Evolutionary conservation across 2,888 invertebrate genomes (phyloP).

Genomic region (Athalia cordata): DNA sequence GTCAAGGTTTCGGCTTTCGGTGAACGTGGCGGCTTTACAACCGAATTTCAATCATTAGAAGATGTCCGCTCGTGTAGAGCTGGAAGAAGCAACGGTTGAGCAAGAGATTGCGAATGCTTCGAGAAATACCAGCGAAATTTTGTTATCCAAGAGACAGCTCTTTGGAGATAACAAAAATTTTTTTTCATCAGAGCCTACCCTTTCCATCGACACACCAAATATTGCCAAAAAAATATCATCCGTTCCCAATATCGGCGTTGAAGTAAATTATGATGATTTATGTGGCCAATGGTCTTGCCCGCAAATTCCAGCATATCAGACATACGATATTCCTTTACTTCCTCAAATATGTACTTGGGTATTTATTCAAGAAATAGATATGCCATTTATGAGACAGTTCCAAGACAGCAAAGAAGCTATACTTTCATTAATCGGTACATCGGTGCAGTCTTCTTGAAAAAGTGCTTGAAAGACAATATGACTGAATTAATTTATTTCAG

Average conservation of each 20-base stretch:
- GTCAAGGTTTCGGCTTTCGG: too few relatives aligned
- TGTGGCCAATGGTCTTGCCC: slow-evolving; percentile 60
- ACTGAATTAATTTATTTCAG: slow-evolving; percentile 51
- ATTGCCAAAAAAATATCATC: slow-evolving; percentile 48
- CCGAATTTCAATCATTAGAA: not conserved
- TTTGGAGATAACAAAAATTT: slow-evolving; percentile 19
- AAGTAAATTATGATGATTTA: slow-evolving; percentile 61
- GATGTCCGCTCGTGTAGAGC: slow-evolving; percentile 1
- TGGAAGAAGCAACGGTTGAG: not conserved
- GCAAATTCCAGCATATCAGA: slow-evolving; percentile 53
- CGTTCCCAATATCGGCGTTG: slow-evolving; percentile 55
- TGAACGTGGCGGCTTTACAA: not conserved
- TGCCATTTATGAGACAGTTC: slow-evolving; percentile 56
- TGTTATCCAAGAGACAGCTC: not conserved
- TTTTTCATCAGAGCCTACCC: slow-evolving; percentile 41
- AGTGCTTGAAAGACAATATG: slow-evolving; percentile 3
- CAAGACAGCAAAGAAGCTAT: slow-evolving; percentile 55
- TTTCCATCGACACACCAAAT: slow-evolving; percentile 11
- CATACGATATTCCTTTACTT: slow-evolving; percentile 31
- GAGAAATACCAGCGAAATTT: not conserved
- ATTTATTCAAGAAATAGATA: slow-evolving; percentile 58
- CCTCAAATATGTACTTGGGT: slow-evolving; percentile 60
- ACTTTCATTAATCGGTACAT: slow-evolving; percentile 60
- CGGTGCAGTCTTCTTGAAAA: not conserved
- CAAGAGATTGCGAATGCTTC: not conserved